A percentile compares a stretch with the other conserved stretches of the same genome.
These are phyloP conservation scores for Brachystomella parvula DNA, from an alignment of 1,140 invertebrate genomes.

Conservation along the genomic window DNA sequence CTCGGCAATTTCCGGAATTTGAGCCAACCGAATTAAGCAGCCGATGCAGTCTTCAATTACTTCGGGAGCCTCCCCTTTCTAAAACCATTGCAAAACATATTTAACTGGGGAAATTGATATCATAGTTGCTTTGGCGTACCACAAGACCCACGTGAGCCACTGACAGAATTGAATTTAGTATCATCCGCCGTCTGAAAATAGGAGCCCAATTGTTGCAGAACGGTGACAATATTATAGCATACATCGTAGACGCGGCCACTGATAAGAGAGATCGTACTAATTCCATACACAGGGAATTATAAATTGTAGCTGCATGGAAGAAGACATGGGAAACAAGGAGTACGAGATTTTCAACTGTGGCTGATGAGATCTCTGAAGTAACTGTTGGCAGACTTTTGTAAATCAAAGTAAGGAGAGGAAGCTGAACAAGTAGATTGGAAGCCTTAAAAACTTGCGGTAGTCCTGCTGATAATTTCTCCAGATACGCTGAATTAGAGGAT, in stretches of 20 bases:
- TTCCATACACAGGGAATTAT: neutral
- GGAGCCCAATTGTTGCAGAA: neutral
- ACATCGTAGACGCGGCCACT: neutral
- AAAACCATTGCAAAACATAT: neutral
- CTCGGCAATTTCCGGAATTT: neutral
- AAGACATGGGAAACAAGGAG: neutral
- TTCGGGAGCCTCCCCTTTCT: constrained; percentile 11
- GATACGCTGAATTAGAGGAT: neutral
- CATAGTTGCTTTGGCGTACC: neutral
- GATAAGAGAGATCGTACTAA: neutral
- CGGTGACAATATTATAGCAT: neutral
- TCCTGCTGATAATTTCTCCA: neutral
- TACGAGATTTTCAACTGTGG: neutral
- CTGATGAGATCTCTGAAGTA: neutral
- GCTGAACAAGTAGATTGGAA: neutral
- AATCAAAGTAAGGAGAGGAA: neutral
- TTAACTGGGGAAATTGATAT: neutral
- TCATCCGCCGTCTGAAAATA: neutral
- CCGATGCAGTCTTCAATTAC: neutral
- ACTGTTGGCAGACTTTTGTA: neutral
- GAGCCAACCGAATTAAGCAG: neutral
- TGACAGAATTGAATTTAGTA: neutral
- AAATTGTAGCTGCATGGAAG: neutral
- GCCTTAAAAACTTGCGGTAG: neutral
- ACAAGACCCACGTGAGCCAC: neutral